These are phyloP conservation scores for Drosophila robusta DNA, from an alignment of 2,888 invertebrate species.

Conservation along the genomic window DNA sequence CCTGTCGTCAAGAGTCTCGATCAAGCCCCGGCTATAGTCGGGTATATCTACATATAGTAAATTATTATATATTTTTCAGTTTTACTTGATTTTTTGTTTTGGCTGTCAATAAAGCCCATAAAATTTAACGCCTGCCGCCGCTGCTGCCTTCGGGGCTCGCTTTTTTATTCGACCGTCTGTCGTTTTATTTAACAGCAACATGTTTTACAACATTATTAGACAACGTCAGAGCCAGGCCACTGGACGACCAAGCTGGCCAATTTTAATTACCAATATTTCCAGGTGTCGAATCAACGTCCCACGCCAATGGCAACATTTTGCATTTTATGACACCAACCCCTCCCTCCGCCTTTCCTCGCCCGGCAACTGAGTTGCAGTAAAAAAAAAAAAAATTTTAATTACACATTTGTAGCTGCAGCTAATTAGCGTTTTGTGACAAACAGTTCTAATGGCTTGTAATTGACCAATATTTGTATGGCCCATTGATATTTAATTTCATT, in stretches of 20 bases:
- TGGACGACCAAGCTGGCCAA: constrained; percentile 39
- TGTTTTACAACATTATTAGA: constrained; percentile 80
- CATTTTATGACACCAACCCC: constrained; percentile 63
- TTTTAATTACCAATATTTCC: constrained; percentile 78
- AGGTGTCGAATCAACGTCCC: constrained; percentile 72
- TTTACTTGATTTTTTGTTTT: constrained; percentile 24
- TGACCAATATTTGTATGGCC: constrained; percentile 61
- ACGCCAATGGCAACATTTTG: constrained; percentile 66
- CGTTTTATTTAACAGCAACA: constrained; percentile 68
- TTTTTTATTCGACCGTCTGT: constrained; percentile 49
- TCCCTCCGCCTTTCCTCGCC: no score
- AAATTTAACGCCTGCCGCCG: constrained; percentile 41
- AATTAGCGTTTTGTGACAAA: constrained; percentile 62
- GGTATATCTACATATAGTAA: neutral
- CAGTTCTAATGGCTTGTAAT: constrained; percentile 74
- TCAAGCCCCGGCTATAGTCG: constrained; percentile 4
- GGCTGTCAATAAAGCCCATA: constrained; percentile 45
- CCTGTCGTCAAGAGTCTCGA: constrained; percentile 52
- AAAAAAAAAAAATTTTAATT: constrained; percentile 41
- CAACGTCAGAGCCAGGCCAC: constrained; percentile 34
- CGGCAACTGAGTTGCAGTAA: neutral
- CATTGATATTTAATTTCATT: constrained; percentile 72
- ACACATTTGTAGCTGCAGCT: constrained; percentile 55
- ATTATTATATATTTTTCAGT: constrained; percentile 16
- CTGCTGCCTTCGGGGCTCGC: constrained; percentile 53